Conservation (phyloP, 2,797 vertebrate genomes). For the Gymnoscopelus microlampas region DNA sequence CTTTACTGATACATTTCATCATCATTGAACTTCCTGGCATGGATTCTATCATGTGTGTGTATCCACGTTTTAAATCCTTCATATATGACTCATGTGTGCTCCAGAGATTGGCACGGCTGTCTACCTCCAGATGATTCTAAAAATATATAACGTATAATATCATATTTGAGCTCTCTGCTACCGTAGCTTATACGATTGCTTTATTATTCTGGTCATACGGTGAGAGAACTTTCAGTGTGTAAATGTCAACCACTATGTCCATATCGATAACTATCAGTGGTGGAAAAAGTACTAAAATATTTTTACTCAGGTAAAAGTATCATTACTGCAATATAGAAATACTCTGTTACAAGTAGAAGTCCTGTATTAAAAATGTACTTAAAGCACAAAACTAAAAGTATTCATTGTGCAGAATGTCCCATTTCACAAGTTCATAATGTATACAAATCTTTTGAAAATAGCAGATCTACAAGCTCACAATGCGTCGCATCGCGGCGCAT, state of each 20-base stretch:
- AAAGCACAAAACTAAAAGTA: no score
- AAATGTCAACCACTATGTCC: slow-evolving; percentile 57
- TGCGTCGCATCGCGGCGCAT: no score
- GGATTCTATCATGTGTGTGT: slow-evolving; percentile 55
- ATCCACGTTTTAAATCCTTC: slow-evolving; percentile 54
- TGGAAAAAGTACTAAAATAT: no score
- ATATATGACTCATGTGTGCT: slow-evolving; percentile 54
- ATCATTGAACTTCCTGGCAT: slow-evolving; percentile 64
- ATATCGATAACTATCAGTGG: slow-evolving; percentile 25
- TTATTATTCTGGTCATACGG: slow-evolving; percentile 55
- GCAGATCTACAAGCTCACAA: no score
- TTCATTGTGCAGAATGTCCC: no score
- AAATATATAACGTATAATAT: slow-evolving; percentile 48
- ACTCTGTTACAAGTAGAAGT: no score
- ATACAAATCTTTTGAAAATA: no score
- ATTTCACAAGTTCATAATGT: no score
- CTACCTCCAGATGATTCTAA: slow-evolving; percentile 58
- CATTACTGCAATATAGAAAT: no score
- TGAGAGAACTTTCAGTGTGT: slow-evolving; percentile 26
- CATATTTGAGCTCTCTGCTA: slow-evolving; percentile 26
- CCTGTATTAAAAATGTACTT: no score
- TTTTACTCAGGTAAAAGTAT: no score
- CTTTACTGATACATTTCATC: slow-evolving; percentile 70
- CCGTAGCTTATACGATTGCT: slow-evolving; percentile 29
- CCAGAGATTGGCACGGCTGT: slow-evolving; percentile 46